Evolutionary conservation across 2,888 invertebrate genomes (phyloP).

Genomic region (Pseudococcus jackbeardsleyi): DNA sequence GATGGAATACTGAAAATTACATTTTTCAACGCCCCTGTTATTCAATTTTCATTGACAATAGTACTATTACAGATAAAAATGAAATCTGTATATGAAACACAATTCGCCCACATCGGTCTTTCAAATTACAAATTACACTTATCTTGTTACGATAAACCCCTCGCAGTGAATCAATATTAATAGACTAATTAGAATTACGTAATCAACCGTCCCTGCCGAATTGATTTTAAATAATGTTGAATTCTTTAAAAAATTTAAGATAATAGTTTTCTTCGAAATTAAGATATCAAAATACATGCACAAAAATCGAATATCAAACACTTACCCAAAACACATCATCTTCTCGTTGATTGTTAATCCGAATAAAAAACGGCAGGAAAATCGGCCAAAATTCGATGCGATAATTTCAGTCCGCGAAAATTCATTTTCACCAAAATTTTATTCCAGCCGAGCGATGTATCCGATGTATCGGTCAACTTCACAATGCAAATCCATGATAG

Average conservation of each 20-base stretch:
- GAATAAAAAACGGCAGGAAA: neutral
- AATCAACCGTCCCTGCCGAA: too few relatives aligned
- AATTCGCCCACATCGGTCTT: conserved; percentile 21
- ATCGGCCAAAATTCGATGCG: neutral
- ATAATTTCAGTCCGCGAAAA: neutral
- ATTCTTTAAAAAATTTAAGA: too few relatives aligned
- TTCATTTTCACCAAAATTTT: neutral
- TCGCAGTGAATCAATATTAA: neutral
- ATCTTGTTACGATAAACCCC: neutral
- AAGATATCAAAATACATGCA: too few relatives aligned
- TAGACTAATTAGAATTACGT: too few relatives aligned
- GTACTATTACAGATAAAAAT: neutral
- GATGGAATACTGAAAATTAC: neutral
- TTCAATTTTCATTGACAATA: neutral
- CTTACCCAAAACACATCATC: neutral
- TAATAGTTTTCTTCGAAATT: too few relatives aligned
- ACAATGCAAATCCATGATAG: conserved; percentile 27
- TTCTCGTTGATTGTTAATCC: neutral
- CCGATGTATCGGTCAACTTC: neutral
- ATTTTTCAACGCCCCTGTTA: neutral
- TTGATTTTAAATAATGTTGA: too few relatives aligned
- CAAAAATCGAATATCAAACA: neutral
- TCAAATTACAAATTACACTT: neutral
- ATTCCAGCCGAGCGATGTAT: neutral
- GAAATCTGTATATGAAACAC: neutral